Evolutionary conservation across 1,140 invertebrate species (phyloP), one percentile per base, ranked within the genome.

Genomic region (Heterodera carotae): DNA sequence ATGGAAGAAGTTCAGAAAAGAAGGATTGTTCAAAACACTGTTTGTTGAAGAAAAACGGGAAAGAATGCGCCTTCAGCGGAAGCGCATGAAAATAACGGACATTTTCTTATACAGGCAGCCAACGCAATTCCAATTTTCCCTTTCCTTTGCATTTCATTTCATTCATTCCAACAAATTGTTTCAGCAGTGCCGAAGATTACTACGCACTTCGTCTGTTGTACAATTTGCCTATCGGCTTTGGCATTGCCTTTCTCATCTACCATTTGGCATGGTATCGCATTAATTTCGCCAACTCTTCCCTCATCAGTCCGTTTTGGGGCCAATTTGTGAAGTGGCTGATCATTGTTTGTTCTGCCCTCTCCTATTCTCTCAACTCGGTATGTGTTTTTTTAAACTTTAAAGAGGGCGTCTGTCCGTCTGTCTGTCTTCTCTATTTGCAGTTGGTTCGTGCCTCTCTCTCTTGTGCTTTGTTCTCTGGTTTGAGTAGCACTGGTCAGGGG

Each of bases 321-420:
- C 7, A 68, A 18, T 59, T 83, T 15, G 78, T 82, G 15, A 43
- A 78, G 62, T 83, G 76, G 70, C 31, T 59, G 8, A 34, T 82
- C 34, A 83, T 82, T 43, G 27, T 22, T 10, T 39, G 36, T 29
- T 80, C 67, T 39, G 60, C 59, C 33, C 33, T 83, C 29, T 31
- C 81, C 18, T 82, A 78, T 67, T 69, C 76, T 15, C 64, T 83
- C 27, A 83, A 69, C 76, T 77, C 81, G 15, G 81, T 82, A 60
- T 12, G 48, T 56, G 48, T 7, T 56, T 33, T 12, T 12, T 25
- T 70, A 7, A 22, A 59, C n/a, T 15, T 27, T 31, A 56, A 10
- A 1, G 18, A 6, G 33, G 25, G 18, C 43, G 31, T 72, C 56
- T 39, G 10, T 39, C 10, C 43, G 48, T 72, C 64, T n/a, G n/a